phyloP scores from a whole-genome alignment of 2,888 invertebrate species.

The Aleiodes testaceus region DNA sequence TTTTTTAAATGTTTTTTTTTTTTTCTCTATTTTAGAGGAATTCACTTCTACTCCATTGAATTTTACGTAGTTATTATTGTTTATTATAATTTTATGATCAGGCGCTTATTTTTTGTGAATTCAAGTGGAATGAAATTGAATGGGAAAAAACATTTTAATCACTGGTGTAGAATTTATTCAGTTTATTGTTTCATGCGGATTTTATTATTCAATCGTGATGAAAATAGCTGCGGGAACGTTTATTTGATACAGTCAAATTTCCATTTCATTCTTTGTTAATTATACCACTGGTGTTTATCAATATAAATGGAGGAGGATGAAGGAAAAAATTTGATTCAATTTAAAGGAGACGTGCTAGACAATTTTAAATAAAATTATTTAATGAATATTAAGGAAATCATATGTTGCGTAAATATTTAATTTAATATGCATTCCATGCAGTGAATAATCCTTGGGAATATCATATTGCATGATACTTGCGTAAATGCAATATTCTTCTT shows the following conservation, averaged over 20 bases:
- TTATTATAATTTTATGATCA: conserved; percentile 10
- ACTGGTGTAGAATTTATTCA: too few species aligned
- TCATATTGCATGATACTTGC: conserved; percentile 18
- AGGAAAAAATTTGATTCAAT: too few species aligned
- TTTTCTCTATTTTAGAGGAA: background rate
- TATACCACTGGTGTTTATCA: too few species aligned
- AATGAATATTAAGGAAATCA: background rate
- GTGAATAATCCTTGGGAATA: conserved; percentile 21
- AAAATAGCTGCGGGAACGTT: too few species aligned
- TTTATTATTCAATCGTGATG: too few species aligned
- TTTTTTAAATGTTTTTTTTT: conserved; percentile 10
- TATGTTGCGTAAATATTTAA: conserved; percentile 23
- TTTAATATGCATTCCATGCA: conserved; percentile 15
- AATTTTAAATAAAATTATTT: background rate
- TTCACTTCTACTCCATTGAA: background rate
- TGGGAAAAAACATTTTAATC: background rate
- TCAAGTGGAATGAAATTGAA: too few species aligned
- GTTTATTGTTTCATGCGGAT: too few species aligned
- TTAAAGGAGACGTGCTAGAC: too few species aligned
- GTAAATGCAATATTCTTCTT: conserved; percentile 4
- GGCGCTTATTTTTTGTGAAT: too few species aligned
- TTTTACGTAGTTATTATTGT: background rate
- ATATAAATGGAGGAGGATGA: too few species aligned
- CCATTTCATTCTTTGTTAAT: too few species aligned
- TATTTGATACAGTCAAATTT: too few species aligned